Evolutionary conservation across 2,888 invertebrate genomes (phyloP).

Genomic region (Lathronympha strigana): DNA sequence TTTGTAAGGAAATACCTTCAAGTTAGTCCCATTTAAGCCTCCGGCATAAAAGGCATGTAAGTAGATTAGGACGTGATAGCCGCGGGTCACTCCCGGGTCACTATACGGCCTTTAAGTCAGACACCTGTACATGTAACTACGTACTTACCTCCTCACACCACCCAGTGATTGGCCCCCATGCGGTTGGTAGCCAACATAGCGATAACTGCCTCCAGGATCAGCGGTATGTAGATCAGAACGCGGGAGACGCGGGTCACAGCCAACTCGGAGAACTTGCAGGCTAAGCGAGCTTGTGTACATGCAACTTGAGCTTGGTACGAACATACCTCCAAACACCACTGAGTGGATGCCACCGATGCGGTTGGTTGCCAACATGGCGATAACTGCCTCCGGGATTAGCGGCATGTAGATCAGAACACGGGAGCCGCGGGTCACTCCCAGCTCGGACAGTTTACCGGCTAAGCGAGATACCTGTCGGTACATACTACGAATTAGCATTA

Average conservation of each 20-base stretch:
- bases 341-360: slow-evolving; percentile 96
- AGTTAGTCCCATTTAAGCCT: too few species aligned
- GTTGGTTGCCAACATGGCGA: slow-evolving; percentile 94
- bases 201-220: too few species aligned
- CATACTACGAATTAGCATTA: too few species aligned
- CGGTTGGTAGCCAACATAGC: slow-evolving; percentile 95
- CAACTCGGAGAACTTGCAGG: slow-evolving; percentile 53
- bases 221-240: too few species aligned
- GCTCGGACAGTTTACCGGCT: slow-evolving; percentile 90
- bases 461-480: slow-evolving; percentile 86
- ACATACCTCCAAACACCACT: slow-evolving; percentile 94
- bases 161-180: slow-evolving; percentile 95
- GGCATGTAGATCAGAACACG: slow-evolving; percentile 97
- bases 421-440: slow-evolving; percentile 93
- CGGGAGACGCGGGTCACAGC: too few species aligned
- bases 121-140: too few species aligned
- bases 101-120: too few species aligned
- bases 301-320: neutral
- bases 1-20: too few species aligned
- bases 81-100: too few species aligned
- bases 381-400: slow-evolving; percentile 94
- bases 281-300: too few species aligned
- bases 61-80: too few species aligned
- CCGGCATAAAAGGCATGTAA: too few species aligned
- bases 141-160: slow-evolving; percentile 94